A percentile compares a stretch with the other conserved stretches of the same genome.
Evolutionary conservation across 2,888 invertebrate genomes (phyloP).

Genomic region (Athalia cordata): DNA sequence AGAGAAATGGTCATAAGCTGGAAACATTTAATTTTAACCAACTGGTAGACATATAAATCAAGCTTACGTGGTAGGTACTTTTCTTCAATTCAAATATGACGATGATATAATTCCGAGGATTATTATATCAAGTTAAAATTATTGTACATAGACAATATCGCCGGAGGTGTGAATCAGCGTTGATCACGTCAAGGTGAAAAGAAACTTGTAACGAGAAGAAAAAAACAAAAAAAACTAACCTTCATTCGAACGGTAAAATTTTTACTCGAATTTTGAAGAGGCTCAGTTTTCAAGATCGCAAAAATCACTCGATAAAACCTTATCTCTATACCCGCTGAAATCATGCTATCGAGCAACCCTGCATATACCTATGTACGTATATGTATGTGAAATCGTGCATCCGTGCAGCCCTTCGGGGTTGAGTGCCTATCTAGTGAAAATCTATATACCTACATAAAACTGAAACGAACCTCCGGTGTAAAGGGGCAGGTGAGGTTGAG

Average conservation of each 20-base stretch:
- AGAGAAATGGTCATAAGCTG: too few relatives aligned
- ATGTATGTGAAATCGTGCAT: slow-evolving; percentile 1
- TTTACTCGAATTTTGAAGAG: slow-evolving; percentile 6
- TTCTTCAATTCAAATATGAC: slow-evolving; percentile 9
- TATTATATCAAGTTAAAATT: slow-evolving; percentile 7
- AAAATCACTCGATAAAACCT: not conserved
- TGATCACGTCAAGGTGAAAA: slow-evolving; percentile 3
- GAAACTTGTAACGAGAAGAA: not conserved
- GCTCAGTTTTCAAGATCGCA: too few relatives aligned
- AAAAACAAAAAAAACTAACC: too few relatives aligned
- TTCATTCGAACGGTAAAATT: slow-evolving; percentile 1
- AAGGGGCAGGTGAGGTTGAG: slow-evolving; percentile 12
- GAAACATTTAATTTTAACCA: slow-evolving; percentile 17
- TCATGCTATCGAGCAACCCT: not conserved
- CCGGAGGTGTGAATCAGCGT: slow-evolving; percentile 9
- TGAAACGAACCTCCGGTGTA: not conserved
- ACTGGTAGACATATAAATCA: slow-evolving; percentile 17
- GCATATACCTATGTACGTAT: not conserved
- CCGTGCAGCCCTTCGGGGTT: not conserved
- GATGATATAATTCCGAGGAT: slow-evolving; percentile 20
- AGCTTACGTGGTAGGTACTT: not conserved
- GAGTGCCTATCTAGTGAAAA: slow-evolving; percentile 3
- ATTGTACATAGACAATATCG: slow-evolving; percentile 2
- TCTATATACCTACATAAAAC: slow-evolving; percentile 4
- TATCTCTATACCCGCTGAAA: not conserved